Conservation (phyloP, 1,140 invertebrate species). For the Teleopsis dalmanni region DNA sequence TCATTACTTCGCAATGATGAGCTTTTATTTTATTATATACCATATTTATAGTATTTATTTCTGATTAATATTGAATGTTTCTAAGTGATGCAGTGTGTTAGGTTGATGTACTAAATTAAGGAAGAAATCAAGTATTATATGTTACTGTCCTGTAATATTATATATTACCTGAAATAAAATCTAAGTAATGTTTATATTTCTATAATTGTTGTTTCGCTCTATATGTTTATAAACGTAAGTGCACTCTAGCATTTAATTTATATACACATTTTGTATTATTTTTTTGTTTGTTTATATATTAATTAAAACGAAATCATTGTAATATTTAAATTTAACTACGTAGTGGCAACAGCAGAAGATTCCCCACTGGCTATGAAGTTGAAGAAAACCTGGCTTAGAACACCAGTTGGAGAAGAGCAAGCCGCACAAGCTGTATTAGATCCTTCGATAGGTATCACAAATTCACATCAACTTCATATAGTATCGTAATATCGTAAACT, state of each 20-base stretch:
- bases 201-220: too few species aligned
- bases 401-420: slow-evolving; percentile 56
- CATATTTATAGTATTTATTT: too few species aligned
- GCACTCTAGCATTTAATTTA: too few species aligned
- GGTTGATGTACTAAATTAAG: too few species aligned
- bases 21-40: too few species aligned
- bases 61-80: too few species aligned
- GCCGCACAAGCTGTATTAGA: slow-evolving; percentile 56
- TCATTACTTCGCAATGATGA: too few species aligned
- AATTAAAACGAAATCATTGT: slow-evolving; percentile 6
- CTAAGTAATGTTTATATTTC: too few species aligned
- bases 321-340: slow-evolving; percentile 17
- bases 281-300: background rate
- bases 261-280: background rate
- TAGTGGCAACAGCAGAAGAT: slow-evolving; percentile 56
- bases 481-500: slow-evolving; percentile 10
- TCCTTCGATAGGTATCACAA: slow-evolving; percentile 50
- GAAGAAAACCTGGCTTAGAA: slow-evolving; percentile 61
- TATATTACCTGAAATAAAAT: too few species aligned
- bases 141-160: background rate
- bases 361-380: slow-evolving; percentile 58
- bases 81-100: too few species aligned
- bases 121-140: background rate
- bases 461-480: slow-evolving; percentile 13
- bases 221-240: too few species aligned